Evolutionary conservation across 64 coral and sea anemone species (phyloP).

Genomic region (Cladopsammia gracilis): DNA sequence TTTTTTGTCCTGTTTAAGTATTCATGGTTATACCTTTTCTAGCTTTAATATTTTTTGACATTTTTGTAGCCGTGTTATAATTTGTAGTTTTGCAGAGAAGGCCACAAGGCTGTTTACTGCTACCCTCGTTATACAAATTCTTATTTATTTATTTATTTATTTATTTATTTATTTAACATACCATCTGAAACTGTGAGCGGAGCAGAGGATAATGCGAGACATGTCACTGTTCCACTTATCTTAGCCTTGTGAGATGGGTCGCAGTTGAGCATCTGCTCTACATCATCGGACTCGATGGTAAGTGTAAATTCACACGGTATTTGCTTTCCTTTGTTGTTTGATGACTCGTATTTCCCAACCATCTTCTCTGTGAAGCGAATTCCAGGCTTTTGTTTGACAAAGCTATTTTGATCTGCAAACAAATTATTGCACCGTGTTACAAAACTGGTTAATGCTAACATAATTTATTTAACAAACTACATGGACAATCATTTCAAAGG

Average conservation of each 20-base stretch:
- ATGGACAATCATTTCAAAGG: no score
- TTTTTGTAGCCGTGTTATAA: no score
- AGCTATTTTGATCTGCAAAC: constrained; percentile 9
- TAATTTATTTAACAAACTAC: no score
- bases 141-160: no score
- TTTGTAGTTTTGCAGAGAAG: no score
- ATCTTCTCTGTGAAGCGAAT: constrained; percentile 68
- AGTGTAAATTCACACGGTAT: constrained; percentile 48
- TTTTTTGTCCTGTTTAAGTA: no score
- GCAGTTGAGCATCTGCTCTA: constrained; percentile 48
- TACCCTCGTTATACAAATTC: no score
- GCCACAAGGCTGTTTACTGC: no score
- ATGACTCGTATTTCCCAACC: constrained; percentile 20
- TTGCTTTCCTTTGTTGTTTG: neutral
- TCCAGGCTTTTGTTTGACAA: constrained; percentile 47
- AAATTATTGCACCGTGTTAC: neutral
- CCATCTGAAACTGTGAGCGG: constrained; percentile 40
- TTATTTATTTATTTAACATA: neutral
- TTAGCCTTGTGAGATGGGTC: constrained; percentile 44
- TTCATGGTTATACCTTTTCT: no score
- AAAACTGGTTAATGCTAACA: no score
- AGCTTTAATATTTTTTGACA: no score
- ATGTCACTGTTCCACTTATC: constrained; percentile 47
- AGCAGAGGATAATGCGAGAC: constrained; percentile 11
- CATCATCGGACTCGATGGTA: constrained; percentile 44